Evolutionary conservation across 2,113 vertebrate species (phyloP).

Genomic region (Oplegnathus fasciatus): DNA sequence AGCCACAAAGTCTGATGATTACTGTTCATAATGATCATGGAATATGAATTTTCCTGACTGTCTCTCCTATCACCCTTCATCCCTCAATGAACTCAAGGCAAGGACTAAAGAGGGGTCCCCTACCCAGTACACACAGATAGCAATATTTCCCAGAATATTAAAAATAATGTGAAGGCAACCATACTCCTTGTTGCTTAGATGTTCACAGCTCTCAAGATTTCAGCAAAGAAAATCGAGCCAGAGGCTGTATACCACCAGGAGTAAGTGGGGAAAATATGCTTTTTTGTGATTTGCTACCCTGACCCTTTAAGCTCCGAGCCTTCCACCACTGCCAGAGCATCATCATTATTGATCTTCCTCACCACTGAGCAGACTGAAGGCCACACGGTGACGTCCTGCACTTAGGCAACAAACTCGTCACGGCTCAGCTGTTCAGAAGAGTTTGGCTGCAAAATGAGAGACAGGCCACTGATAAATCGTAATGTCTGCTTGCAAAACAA

Average conservation of each 20-base stretch:
- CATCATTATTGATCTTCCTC: neutral
- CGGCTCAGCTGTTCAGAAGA: neutral
- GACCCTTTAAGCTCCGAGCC: neutral
- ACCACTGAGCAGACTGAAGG: neutral
- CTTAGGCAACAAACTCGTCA: neutral
- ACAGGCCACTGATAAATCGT: neutral
- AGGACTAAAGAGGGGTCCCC: neutral
- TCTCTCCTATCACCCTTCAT: neutral
- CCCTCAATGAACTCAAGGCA: neutral
- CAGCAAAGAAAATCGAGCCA: neutral
- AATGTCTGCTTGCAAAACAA: neutral
- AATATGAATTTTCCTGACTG: neutral
- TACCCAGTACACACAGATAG: too few relatives aligned
- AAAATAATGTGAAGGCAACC: neutral
- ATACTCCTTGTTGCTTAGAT: neutral
- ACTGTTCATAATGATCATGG: neutral
- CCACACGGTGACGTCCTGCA: neutral
- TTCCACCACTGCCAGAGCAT: neutral
- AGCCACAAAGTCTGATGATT: constrained; percentile 16
- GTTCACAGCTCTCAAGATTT: neutral
- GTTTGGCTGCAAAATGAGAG: neutral
- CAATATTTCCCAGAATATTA: neutral
- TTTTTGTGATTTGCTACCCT: neutral
- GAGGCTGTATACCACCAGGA: neutral
- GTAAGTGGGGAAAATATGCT: neutral